Base-by-base conservation (phyloP, 2,888 invertebrate genomes). In the Gonocerus acuteangulatus region DNA sequence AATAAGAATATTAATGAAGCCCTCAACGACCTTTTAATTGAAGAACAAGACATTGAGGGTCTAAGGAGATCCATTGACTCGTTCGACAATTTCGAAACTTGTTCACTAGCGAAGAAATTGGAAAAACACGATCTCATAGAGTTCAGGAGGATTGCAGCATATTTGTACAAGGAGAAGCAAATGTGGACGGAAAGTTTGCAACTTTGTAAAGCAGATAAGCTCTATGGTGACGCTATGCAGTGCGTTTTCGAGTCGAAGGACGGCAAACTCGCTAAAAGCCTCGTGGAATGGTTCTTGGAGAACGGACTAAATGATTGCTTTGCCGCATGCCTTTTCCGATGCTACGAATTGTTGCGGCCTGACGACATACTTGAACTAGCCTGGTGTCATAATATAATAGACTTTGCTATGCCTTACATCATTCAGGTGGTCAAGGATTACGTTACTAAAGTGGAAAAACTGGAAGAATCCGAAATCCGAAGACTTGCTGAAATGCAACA, bases 1-100 rank as follows among this genome's bases (percentile, higher is more conserved):
- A 99, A 99, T 77, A 99, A 99, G 77, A 95, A 99, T 0, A 95
- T 99, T 68, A 99, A 99, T 72, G 99, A 99, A 76, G 96, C 99
- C 0, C 81, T 99, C 59, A 99, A 99, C 75, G 89, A 90, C 19
- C 78, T 99, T 67, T 81, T 97, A 21, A 96, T 97, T 67, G 93
- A 95, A 70, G 99, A 99, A 76, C 97, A 97, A 75, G 96, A 97
- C 74, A 94, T 92, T 72, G 90, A 90, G 81, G 92, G 96, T 60
- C 78, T 99, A 68, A 82, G 96, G 68, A 93, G 95, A 67, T 97
- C 97, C 63, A 99, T 99, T 73, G 97, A 99, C 75, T 96, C 96
- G 1, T 99, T 97, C 75, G 96, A 99, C 78, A 99, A 99, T 79
- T 99, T 99, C 77, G 99, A 99, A 79, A 99, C 95, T 72, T 99